Percentiles rank a stretch among this genome's conserved stretches.
These are phyloP conservation scores for Lamprologus speciosus DNA, from an alignment of 2,113 vertebrate species.

Conservation along the genomic window DNA sequence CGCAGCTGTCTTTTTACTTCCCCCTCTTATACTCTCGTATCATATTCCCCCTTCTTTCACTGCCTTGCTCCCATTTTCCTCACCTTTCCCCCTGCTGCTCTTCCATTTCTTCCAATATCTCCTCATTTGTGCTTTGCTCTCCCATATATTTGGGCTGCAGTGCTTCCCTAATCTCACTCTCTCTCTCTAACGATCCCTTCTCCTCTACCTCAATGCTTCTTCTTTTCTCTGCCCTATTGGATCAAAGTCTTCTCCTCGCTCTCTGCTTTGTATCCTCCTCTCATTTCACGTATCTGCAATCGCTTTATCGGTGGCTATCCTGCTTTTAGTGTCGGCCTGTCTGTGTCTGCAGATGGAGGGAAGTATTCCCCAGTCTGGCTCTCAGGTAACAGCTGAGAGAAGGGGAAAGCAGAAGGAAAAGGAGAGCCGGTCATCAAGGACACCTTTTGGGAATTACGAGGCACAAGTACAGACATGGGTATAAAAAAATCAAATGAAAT, in stretches of 20 bases:
- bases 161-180: background rate
- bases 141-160: background rate
- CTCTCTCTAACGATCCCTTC: background rate
- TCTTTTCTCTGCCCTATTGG: background rate
- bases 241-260: background rate
- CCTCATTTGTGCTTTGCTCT: background rate
- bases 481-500: background rate
- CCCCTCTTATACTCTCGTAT: background rate
- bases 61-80: slow-evolving; percentile 3
- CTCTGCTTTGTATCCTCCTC: background rate
- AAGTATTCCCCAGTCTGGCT: slow-evolving; percentile 47
- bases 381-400: slow-evolving; percentile 24
- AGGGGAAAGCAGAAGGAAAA: background rate
- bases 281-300: slow-evolving; percentile 38
- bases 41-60: slow-evolving; percentile 1
- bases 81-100: slow-evolving; percentile 1
- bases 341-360: slow-evolving; percentile 20
- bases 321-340: slow-evolving; percentile 27
- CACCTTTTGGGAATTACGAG: slow-evolving; percentile 20
- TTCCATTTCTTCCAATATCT: slow-evolving; percentile 16
- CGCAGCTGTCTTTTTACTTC: background rate
- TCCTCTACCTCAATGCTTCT: background rate
- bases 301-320: slow-evolving; percentile 1
- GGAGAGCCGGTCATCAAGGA: slow-evolving; percentile 22
- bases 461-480: background rate